Conservation (phyloP, 2,888 invertebrate genomes). For the Amphipoea oculea region DNA sequence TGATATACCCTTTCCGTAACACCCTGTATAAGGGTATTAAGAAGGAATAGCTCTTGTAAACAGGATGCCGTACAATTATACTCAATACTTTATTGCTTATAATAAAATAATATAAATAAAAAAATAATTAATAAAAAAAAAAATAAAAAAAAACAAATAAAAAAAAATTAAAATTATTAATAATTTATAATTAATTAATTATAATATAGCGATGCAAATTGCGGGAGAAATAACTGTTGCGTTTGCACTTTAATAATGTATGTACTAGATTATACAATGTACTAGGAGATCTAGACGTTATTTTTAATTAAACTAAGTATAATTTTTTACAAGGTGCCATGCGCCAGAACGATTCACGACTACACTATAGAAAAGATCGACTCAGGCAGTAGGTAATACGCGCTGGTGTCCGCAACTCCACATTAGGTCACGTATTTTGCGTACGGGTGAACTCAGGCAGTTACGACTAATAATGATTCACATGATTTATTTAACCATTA, state of each 20-base stretch:
- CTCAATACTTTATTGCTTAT: no score
- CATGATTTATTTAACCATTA: not conserved
- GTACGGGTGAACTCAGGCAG: not conserved
- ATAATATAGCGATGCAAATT: not conserved
- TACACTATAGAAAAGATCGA: not conserved
- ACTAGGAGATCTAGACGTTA: not conserved
- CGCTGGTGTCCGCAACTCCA: not conserved
- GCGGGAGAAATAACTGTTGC: not conserved
- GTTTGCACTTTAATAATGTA: not conserved
- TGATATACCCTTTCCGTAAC: no score
- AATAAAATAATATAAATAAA: no score
- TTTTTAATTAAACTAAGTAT: not conserved
- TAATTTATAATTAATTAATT: no score
- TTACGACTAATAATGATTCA: not conserved
- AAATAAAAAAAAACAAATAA: no score
- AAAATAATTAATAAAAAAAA: no score
- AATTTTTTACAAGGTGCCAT: not conserved
- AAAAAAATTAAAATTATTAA: no score
- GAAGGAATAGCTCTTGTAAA: not conserved
- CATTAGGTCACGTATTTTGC: not conserved
- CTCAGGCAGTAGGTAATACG: not conserved
- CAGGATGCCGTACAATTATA: no score
- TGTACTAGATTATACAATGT: no score
- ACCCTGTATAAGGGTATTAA: not conserved
- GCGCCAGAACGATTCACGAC: no score